Evolutionary conservation across 2,888 invertebrate genomes (phyloP).

Genomic region (Hypercompe scribonia): DNA sequence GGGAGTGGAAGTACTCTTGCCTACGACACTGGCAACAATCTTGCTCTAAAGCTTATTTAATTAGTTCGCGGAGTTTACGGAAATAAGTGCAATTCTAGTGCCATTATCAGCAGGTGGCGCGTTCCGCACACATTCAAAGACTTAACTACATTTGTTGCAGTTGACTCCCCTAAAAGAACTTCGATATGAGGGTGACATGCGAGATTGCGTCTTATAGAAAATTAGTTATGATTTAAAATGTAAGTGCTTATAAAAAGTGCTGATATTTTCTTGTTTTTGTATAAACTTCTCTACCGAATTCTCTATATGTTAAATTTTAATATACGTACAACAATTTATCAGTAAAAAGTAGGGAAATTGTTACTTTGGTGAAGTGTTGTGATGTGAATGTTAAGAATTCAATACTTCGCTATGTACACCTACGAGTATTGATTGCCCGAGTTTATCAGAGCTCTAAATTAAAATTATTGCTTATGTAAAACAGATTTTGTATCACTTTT

Average conservation of each 20-base stretch:
- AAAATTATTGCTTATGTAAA: not conserved
- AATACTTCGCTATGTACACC: not conserved
- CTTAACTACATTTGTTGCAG: constrained; percentile 37
- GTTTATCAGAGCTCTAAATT: not conserved
- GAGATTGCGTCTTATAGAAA: not conserved
- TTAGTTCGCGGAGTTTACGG: constrained; percentile 38
- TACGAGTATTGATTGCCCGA: accelerated
- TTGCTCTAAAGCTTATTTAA: constrained; percentile 29
- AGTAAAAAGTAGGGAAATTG: no score
- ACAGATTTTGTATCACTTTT: not conserved
- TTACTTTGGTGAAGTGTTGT: no score
- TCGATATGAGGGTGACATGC: not conserved
- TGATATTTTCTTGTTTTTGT: not conserved
- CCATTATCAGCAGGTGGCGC: constrained; percentile 45
- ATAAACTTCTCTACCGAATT: no score
- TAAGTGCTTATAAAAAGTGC: not conserved
- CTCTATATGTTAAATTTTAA: no score
- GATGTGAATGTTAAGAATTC: not conserved
- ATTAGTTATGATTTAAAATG: not conserved
- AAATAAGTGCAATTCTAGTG: constrained; percentile 48
- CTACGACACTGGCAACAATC: constrained; percentile 13
- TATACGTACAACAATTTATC: no score
- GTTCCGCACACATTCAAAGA: constrained; percentile 40
- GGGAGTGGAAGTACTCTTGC: not conserved
- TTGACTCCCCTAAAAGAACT: constrained; percentile 31